Conservation (phyloP, 2,113 vertebrate species). For the Mastomys natalensis region DNA sequence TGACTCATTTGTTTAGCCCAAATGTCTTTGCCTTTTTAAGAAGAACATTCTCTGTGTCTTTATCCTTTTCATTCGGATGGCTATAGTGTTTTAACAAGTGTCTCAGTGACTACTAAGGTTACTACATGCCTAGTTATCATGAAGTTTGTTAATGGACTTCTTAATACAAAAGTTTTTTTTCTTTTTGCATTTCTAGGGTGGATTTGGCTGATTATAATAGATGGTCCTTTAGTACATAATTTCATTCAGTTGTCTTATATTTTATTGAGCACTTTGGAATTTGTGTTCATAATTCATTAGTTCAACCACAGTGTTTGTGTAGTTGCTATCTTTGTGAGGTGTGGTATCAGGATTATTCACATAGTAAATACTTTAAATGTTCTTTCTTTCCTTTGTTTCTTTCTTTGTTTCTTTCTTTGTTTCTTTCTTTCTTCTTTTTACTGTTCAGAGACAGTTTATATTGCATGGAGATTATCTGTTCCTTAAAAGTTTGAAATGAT, state of each 20-base stretch:
- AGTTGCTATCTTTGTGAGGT: constrained; percentile 47
- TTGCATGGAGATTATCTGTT: constrained; percentile 76
- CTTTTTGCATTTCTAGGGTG: background rate
- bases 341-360: constrained; percentile 57
- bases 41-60: constrained; percentile 4
- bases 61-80: constrained; percentile 2
- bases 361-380: constrained; percentile 44
- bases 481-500: constrained; percentile 72
- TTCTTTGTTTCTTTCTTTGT: too few relatives aligned
- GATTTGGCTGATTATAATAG: background rate
- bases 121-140: background rate
- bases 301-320: background rate
- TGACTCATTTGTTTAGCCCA: constrained; percentile 31
- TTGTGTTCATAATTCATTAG: constrained; percentile 23
- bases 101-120: background rate
- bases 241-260: constrained; percentile 36
- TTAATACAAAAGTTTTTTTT: constrained; percentile 24
- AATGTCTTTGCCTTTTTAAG: constrained; percentile 17
- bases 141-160: constrained; percentile 34
- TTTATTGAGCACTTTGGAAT: constrained; percentile 47
- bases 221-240: constrained; percentile 9
- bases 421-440: background rate
- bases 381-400: background rate
- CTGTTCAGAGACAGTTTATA: constrained; percentile 72
- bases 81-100: constrained; percentile 17